Percentiles rank a stretch among this genome's conserved stretches.
These are phyloP conservation scores for Phyllostomus discolor DNA, from an alignment of 2,113 vertebrate genomes.

Conservation along the genomic window DNA sequence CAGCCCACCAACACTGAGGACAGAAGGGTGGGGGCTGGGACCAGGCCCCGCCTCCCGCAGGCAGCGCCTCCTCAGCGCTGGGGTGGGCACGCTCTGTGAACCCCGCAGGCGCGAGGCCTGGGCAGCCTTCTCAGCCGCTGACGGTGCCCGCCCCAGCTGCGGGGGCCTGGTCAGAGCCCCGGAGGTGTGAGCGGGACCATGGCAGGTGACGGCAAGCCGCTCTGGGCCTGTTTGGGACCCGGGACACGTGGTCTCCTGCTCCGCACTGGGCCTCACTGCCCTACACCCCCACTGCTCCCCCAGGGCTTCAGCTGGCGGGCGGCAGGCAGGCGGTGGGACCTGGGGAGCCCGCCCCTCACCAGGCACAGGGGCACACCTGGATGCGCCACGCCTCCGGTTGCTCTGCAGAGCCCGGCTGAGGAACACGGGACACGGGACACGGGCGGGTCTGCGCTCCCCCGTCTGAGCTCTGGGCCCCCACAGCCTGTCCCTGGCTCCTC, in stretches of 20 bases:
- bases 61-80: no score
- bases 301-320: neutral
- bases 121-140: neutral
- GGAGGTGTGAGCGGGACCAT: no score
- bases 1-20: neutral
- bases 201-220: fast-evolving
- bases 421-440: fast-evolving
- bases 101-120: fast-evolving
- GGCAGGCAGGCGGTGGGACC: fast-evolving
- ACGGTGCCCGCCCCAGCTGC: no score
- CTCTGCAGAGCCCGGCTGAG: neutral
- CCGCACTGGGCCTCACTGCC: fast-evolving
- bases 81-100: fast-evolving
- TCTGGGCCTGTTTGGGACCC: neutral
- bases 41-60: fast-evolving
- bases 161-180: fast-evolving
- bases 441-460: neutral
- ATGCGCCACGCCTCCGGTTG: fast-evolving
- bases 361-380: fast-evolving
- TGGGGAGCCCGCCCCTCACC: fast-evolving
- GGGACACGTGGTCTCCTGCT: fast-evolving
- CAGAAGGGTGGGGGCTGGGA: neutral
- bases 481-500: fast-evolving
- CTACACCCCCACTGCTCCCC: neutral
- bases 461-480: neutral